Conservation (phyloP, 2,797 vertebrate species). For the Rhynchotus rufescens region DNA sequence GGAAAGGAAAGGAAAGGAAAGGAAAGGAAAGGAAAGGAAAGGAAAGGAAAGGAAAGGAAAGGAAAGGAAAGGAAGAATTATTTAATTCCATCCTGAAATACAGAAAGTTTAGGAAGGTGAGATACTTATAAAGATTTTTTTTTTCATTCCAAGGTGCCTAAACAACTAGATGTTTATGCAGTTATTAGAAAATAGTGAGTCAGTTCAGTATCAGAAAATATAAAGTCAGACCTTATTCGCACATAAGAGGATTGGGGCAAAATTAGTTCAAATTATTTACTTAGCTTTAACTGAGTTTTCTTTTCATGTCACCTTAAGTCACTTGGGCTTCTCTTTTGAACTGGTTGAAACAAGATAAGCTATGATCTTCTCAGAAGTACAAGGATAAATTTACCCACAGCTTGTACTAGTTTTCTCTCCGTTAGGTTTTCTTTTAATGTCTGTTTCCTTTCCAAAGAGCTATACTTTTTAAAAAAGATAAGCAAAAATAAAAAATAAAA, state of each 20-base stretch:
- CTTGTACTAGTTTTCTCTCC: not conserved
- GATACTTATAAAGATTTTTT: not conserved
- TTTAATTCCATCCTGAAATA: not conserved
- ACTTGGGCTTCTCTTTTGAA: not conserved
- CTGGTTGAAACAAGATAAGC: not conserved
- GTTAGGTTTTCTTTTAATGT: not conserved
- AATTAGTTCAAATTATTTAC: not conserved
- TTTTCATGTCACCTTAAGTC: not conserved
- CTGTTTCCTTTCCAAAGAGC: not conserved
- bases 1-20: no score
- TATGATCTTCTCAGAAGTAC: not conserved
- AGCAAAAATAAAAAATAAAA: not conserved
- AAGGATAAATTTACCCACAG: not conserved
- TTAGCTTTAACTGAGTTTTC: not conserved
- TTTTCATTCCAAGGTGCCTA: not conserved
- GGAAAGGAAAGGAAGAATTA: no score
- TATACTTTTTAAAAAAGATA: not conserved
- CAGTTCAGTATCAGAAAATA: not conserved
- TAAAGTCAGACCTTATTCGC: not conserved
- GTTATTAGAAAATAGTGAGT: not conserved
- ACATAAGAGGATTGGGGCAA: not conserved
- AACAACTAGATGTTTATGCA: not conserved
- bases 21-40: no score
- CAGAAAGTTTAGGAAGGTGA: not conserved
- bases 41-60: no score